A percentile compares a stretch with the other conserved stretches of the same genome.
phyloP scores from a whole-genome alignment of 2,113 vertebrate genomes.

The Axis porcinus region DNA sequence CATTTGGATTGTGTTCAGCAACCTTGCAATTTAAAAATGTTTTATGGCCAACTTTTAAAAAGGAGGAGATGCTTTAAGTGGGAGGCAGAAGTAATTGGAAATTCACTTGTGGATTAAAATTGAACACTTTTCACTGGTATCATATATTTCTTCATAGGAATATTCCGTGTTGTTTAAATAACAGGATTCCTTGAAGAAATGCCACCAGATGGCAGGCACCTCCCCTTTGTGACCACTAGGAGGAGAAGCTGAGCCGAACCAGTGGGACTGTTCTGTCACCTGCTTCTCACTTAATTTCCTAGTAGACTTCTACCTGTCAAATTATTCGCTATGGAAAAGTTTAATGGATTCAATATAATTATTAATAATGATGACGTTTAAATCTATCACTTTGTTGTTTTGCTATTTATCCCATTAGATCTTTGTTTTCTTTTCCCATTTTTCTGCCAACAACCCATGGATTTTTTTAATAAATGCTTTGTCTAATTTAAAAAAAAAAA shows the following conservation, averaged over 20 bases:
- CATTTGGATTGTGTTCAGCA: neutral
- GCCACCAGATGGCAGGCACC: constrained; percentile 5
- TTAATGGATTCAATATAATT: neutral
- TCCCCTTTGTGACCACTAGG: constrained; percentile 43
- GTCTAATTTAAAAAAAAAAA: neutral
- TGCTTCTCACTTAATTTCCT: neutral
- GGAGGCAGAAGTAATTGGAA: neutral
- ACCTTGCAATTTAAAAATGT: neutral
- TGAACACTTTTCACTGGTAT: neutral
- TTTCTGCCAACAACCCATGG: neutral
- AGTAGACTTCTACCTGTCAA: neutral
- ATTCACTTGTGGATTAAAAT: neutral
- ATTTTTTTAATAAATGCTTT: neutral
- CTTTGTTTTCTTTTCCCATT: neutral
- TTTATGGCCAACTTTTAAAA: neutral
- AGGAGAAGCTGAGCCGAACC: constrained; percentile 21
- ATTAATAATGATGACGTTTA: neutral
- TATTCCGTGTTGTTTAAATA: neutral
- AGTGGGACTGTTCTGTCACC: neutral
- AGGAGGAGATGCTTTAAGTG: neutral
- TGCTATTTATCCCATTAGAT: neutral
- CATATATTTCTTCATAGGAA: neutral
- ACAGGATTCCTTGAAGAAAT: neutral
- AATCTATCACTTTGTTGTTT: neutral
- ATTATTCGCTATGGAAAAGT: neutral